Evolutionary conservation across 2,797 vertebrate species (phyloP).

Genomic region (Cyprinella venusta): DNA sequence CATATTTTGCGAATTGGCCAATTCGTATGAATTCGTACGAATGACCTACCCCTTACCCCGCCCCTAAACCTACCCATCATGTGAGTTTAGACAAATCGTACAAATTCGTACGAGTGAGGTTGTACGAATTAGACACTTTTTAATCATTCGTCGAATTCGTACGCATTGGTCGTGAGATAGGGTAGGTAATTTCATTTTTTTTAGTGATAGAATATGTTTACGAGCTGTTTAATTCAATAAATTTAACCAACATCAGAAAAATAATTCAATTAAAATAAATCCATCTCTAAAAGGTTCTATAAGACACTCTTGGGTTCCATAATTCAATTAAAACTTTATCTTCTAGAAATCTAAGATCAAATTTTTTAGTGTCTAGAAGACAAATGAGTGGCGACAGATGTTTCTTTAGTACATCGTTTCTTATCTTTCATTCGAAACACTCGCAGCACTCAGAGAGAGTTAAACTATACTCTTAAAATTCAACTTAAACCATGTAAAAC

Average conservation of each 20-base stretch:
- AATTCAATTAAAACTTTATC: neutral
- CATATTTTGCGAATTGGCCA: too few relatives aligned
- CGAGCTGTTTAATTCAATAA: neutral
- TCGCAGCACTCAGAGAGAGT: neutral
- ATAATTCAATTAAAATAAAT: neutral
- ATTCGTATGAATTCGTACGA: too few relatives aligned
- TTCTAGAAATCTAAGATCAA: neutral
- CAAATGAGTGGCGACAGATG: neutral
- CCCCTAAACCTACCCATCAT: too few relatives aligned
- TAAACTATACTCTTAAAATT: constrained; percentile 14
- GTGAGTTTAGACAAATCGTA: too few relatives aligned
- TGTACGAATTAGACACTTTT: too few relatives aligned
- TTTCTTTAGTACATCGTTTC: neutral
- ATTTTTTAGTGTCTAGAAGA: neutral
- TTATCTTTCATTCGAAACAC: neutral
- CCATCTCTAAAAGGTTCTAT: neutral
- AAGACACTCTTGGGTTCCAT: neutral
- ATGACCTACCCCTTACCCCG: too few relatives aligned
- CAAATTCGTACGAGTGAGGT: too few relatives aligned
- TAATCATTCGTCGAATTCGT: too few relatives aligned
- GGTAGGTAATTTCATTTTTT: too few relatives aligned
- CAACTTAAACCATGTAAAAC: constrained; percentile 14
- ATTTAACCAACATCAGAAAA: neutral
- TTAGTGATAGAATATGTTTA: neutral
- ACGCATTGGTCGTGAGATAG: too few relatives aligned